These are phyloP conservation scores for Ophiothrix spiculata DNA, from an alignment of 35 echinoderm and acorn worm species.

Conservation along the genomic window DNA sequence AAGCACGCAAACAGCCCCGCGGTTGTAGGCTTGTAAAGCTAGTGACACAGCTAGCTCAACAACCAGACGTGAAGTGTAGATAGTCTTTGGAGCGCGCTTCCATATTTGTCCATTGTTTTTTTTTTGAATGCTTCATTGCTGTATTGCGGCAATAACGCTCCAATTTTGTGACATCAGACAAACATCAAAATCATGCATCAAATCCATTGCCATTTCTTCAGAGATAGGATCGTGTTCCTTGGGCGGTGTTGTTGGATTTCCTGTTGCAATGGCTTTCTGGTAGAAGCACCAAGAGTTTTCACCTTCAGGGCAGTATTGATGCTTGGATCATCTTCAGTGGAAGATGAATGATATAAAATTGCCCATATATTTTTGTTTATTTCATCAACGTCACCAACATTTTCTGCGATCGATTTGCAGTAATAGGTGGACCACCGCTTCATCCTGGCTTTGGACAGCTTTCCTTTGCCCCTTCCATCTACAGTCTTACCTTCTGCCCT, in stretches of 20 bases:
- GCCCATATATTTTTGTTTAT: not conserved
- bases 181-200: not conserved
- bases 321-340: not conserved
- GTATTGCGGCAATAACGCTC: not conserved
- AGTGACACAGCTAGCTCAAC: not conserved
- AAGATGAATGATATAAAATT: not conserved
- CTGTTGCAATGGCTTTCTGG: not conserved
- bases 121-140: not conserved
- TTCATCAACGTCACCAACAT: not conserved
- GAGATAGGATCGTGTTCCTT: not conserved
- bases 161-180: not conserved
- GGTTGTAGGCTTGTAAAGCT: not conserved
- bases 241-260: not conserved
- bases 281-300: not conserved
- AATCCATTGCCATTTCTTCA: not conserved
- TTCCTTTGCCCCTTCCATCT: not conserved
- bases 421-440: not conserved
- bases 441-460: not conserved
- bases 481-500: not conserved
- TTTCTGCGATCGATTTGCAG: not conserved
- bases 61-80: not conserved
- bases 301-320: not conserved
- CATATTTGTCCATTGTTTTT: not conserved
- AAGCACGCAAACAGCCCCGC: not conserved
- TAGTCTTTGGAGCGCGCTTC: not conserved